Evolutionary conservation across 2,888 invertebrate genomes (phyloP).

Genomic region (Spilarctia lutea): DNA sequence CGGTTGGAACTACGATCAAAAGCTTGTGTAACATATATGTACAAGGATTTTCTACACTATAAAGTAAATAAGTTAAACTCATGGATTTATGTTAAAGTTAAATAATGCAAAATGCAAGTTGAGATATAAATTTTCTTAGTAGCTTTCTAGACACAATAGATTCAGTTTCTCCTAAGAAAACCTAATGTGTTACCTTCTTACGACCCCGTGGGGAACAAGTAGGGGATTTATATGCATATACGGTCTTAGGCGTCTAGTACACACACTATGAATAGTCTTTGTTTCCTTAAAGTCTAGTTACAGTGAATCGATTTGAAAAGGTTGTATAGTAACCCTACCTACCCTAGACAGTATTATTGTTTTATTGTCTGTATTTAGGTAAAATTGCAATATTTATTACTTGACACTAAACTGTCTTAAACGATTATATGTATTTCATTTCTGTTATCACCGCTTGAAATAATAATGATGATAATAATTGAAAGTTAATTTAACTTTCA

Average conservation of each 20-base stretch:
- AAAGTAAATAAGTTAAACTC: not conserved
- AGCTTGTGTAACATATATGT: too few relatives aligned
- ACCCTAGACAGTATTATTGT: too few relatives aligned
- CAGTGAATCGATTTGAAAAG: not conserved
- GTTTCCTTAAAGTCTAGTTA: slow-evolving; percentile 11
- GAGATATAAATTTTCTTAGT: slow-evolving; percentile 13
- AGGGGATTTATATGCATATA: slow-evolving; percentile 22
- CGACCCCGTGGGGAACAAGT: slow-evolving; percentile 19
- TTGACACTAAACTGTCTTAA: too few relatives aligned
- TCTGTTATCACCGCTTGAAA: too few relatives aligned
- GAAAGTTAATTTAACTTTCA: too few relatives aligned
- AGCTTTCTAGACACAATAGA: slow-evolving; percentile 14
- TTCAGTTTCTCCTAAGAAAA: slow-evolving; percentile 19
- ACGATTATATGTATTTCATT: too few relatives aligned
- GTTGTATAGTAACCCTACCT: too few relatives aligned
- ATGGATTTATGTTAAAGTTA: slow-evolving; percentile 1
- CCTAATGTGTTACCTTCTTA: slow-evolving; percentile 19
- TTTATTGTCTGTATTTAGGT: too few relatives aligned
- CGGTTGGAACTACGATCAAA: too few relatives aligned
- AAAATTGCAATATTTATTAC: not conserved
- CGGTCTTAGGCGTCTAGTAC: not conserved
- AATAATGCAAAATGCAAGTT: slow-evolving; percentile 8
- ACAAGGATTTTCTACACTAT: not conserved
- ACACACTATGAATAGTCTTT: not conserved
- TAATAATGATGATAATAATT: too few relatives aligned